Conservation (phyloP, 2,888 invertebrate species). For the Eulithis prunata region DNA sequence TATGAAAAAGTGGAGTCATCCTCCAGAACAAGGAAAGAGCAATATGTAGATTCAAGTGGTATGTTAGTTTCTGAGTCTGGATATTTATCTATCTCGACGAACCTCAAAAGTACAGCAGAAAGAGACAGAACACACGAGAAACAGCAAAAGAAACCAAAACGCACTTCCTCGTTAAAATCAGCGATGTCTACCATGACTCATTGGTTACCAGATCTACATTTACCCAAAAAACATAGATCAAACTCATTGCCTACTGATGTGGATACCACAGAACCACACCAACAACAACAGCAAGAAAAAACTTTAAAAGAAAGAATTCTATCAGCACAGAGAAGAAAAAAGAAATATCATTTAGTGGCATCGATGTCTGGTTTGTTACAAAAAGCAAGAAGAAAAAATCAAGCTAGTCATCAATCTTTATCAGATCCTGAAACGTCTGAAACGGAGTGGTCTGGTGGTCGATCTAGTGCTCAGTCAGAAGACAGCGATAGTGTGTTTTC, state of each 20-base stretch:
- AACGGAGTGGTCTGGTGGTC: slow-evolving; percentile 86
- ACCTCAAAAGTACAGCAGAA: slow-evolving; percentile 78
- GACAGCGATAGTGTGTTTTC: slow-evolving; percentile 91
- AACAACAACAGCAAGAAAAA: slow-evolving; percentile 77
- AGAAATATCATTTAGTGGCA: slow-evolving; percentile 91
- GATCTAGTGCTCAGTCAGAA: slow-evolving; percentile 88
- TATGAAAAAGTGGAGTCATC: slow-evolving; percentile 64
- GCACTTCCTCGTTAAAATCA: slow-evolving; percentile 90
- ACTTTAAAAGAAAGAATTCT: slow-evolving; percentile 76
- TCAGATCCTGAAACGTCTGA: slow-evolving; percentile 92
- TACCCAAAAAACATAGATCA: slow-evolving; percentile 91
- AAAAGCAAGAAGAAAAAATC: slow-evolving; percentile 90
- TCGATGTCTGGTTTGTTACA: slow-evolving; percentile 94
- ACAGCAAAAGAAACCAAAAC: slow-evolving; percentile 86
- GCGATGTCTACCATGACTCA: slow-evolving; percentile 92
- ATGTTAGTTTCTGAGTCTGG: slow-evolving; percentile 91
- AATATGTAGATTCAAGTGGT: slow-evolving; percentile 72
- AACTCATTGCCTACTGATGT: slow-evolving; percentile 91
- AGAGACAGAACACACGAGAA: slow-evolving; percentile 72
- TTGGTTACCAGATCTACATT: slow-evolving; percentile 92
- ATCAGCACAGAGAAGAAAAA: slow-evolving; percentile 86
- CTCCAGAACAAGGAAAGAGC: slow-evolving; percentile 70
- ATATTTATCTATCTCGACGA: slow-evolving; percentile 90
- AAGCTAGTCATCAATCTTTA: slow-evolving; percentile 85
- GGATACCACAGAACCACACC: slow-evolving; percentile 81